These are phyloP conservation scores for Danaus chrysippus DNA, from an alignment of 2,888 invertebrate genomes.

Conservation along the genomic window DNA sequence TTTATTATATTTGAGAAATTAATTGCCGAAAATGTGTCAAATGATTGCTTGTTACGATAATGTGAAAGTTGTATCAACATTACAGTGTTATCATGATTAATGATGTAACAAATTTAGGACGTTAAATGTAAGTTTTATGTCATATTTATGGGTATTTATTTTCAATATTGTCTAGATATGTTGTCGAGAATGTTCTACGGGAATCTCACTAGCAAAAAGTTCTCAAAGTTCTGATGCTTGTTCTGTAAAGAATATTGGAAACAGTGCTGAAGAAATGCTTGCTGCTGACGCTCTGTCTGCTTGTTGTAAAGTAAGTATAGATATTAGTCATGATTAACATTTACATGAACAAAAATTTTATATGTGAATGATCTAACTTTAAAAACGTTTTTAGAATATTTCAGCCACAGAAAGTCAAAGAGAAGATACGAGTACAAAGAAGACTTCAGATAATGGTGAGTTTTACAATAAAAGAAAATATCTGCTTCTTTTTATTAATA, in stretches of 20 bases:
- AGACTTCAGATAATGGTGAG: no score
- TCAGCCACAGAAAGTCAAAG: no score
- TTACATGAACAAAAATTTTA: no score
- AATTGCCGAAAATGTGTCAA: background rate
- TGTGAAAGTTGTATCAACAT: background rate
- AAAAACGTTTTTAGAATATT: no score
- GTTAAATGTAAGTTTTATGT: no score
- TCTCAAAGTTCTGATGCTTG: constrained; percentile 43
- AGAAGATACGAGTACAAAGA: no score
- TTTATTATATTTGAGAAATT: constrained; percentile 5
- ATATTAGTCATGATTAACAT: no score
- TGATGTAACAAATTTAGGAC: no score
- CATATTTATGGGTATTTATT: background rate
- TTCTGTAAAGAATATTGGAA: constrained; percentile 30
- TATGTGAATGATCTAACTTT: no score
- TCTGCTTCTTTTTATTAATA: no score
- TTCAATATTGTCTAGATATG: constrained; percentile 46
- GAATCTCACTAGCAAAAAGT: constrained; percentile 35
- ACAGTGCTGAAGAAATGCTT: constrained; percentile 52
- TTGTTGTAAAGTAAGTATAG: constrained; percentile 56
- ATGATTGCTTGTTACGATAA: background rate
- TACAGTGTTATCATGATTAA: no score
- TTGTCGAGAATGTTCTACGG: constrained; percentile 53
- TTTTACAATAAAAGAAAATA: no score
- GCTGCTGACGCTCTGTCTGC: constrained; percentile 53